Percentiles rank a stretch among this genome's conserved stretches.
phyloP scores from a whole-genome alignment of 2,113 vertebrate genomes.

The Synodontis membranacea region DNA sequence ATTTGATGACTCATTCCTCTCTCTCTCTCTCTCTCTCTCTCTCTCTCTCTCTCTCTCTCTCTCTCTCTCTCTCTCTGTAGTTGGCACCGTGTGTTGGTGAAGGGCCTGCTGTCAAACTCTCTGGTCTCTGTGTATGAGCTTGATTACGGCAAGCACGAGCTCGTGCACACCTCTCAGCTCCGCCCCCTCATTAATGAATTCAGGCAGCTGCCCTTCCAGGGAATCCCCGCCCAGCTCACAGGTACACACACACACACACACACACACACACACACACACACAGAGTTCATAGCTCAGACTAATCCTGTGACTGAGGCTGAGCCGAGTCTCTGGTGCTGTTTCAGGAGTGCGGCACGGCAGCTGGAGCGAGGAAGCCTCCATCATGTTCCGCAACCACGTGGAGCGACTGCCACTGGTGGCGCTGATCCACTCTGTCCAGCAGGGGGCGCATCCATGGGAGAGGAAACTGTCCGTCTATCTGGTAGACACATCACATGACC shows the following conservation, averaged over 20 bases:
- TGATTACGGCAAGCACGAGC: conserved; percentile 89
- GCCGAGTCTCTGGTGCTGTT: conserved; percentile 29
- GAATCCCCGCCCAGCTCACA: conserved; percentile 85
- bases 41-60: background rate
- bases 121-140: conserved; percentile 86
- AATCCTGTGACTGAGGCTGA: background rate
- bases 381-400: conserved; percentile 91
- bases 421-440: conserved; percentile 77
- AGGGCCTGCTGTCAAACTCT: conserved; percentile 82
- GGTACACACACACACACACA: conserved; percentile 67
- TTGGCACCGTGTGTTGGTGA: conserved; percentile 90
- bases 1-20: too few species aligned
- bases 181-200: conserved; percentile 80
- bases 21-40: background rate
- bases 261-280: background rate
- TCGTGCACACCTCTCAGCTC: conserved; percentile 76
- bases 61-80: conserved; percentile 61
- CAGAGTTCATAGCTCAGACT: background rate
- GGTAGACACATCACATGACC: conserved; percentile 83
- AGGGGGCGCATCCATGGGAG: conserved; percentile 76
- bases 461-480: conserved; percentile 80
- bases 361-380: conserved; percentile 90
- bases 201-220: conserved; percentile 89
- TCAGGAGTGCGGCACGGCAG: conserved; percentile 79
- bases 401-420: conserved; percentile 89